Evolutionary conservation across 2,797 vertebrate genomes (phyloP), one percentile per base, ranked within the genome.

Genomic region (Merluccius polli): DNA sequence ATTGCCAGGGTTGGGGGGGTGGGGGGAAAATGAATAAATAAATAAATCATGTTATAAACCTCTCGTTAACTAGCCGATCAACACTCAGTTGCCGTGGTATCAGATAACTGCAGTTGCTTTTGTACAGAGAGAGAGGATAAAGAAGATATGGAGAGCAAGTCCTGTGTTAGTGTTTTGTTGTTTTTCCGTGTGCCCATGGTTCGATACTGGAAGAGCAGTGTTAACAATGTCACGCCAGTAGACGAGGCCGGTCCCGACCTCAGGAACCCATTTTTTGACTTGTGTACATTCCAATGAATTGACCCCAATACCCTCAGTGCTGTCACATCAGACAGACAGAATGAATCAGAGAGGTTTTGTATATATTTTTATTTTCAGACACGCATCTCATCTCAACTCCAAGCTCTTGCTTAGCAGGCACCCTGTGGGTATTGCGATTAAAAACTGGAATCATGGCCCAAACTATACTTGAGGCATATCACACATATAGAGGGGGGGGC

Each of bases 271-370:
- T 88, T 81, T 73, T 73, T 86, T 81, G 80, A 92, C 89, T 92
- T 84, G 83, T 86, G 84, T 86, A 89, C 94, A 92, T 94, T 94
- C 92, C 92, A 90, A 87, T 90, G 10, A 68, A 31, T 31, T 68
- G 81, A 85, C 88, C 87, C 89, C 85, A 36, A 80, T 73, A 78
- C 75, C 75, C 75, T 63, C 77, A 73, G 79, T 71, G 80, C 78
- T 79, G 83, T 76, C 71, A 85, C 87, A 77, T 79, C 85, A 75
- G 76, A 85, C 79, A 79, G 76, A 74, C 84, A 74, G 48, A n/a
- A n/a, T 9, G 52, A 59, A 59, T 81, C 83, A 72, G 78, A 86
- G 88, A 70, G 35, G 83, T 85, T 82, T 86, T 88, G 87, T 87
- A 82, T 84, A 79, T 89, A 87, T 90, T 87, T 87, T 87, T 86